Percentiles rank a stretch among this genome's conserved stretches.
phyloP scores from a whole-genome alignment of 2,113 vertebrate genomes.

The Silurus meridionalis region DNA sequence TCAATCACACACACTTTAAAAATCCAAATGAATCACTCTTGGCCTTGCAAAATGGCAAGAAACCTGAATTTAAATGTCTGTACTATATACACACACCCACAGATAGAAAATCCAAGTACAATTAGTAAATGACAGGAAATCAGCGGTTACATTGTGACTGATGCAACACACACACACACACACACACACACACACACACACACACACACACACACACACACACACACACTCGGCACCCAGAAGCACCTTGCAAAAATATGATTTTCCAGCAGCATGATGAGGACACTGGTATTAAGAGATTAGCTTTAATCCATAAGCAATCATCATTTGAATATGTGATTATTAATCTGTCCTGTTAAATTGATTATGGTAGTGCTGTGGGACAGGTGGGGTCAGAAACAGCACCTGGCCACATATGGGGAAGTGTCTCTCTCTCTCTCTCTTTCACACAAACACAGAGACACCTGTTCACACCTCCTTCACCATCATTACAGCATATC shows the following conservation, averaged over 20 bases:
- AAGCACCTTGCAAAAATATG: conserved; percentile 59
- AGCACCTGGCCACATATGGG: conserved; percentile 71
- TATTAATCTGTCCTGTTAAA: conserved; percentile 77
- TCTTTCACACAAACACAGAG: conserved; percentile 11
- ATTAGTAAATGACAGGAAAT: conserved; percentile 35
- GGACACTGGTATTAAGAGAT: conserved; percentile 76
- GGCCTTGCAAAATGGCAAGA: conserved; percentile 70
- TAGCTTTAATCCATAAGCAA: conserved; percentile 73
- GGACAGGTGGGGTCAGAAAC: conserved; percentile 64
- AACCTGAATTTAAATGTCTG: conserved; percentile 76
- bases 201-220: not conserved
- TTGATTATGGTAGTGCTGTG: conserved; percentile 72
- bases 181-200: conserved; percentile 17
- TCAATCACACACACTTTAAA: conserved; percentile 45
- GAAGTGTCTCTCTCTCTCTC: not conserved
- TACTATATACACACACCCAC: not conserved
- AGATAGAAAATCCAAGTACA: conserved; percentile 42
- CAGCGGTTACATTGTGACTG: conserved; percentile 38
- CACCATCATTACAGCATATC: conserved; percentile 44
- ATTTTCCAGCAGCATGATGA: conserved; percentile 65
- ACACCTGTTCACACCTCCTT: conserved; percentile 41
- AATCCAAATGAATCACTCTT: conserved; percentile 68
- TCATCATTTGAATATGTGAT: conserved; percentile 79
- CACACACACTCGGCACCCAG: conserved; percentile 34
- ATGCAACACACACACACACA: conserved; percentile 47